Evolutionary conservation across 2,797 vertebrate species (phyloP).

Genomic region (Discoglossus pictus): DNA sequence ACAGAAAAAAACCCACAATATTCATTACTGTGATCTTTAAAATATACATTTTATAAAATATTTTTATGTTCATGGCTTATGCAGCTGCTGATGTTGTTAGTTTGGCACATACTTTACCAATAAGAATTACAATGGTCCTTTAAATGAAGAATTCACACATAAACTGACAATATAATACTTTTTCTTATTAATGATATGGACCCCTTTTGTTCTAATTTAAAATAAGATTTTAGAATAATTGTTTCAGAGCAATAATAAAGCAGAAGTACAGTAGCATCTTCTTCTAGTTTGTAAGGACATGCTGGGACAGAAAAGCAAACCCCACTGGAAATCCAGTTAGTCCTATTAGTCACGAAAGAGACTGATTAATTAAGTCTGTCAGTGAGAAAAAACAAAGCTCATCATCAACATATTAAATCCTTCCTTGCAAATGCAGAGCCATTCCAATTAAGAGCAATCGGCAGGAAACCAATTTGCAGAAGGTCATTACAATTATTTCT

Average conservation of each 20-base stretch:
- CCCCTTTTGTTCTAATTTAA: no score
- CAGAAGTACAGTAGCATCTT: constrained; percentile 47
- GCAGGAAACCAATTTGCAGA: constrained; percentile 50
- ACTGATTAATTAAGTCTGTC: constrained; percentile 58
- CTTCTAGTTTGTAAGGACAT: constrained; percentile 53
- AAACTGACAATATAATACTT: no score
- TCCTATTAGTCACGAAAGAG: constrained; percentile 58
- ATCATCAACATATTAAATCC: constrained; percentile 44
- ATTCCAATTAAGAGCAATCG: constrained; percentile 35
- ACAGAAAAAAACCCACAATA: no score
- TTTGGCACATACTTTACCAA: no score
- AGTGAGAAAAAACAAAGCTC: constrained; percentile 30
- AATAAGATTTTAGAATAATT: not conserved
- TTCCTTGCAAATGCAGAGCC: constrained; percentile 51
- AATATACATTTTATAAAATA: no score
- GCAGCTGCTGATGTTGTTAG: no score
- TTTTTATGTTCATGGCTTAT: no score
- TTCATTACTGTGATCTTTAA: no score
- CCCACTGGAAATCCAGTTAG: constrained; percentile 46
- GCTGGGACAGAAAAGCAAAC: constrained; percentile 45
- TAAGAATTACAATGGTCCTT: no score
- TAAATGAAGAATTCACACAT: no score
- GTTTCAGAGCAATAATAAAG: not conserved
- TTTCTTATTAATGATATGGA: no score
- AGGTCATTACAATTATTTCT: constrained; percentile 39